Percentiles rank a stretch among this genome's conserved stretches.
These are phyloP conservation scores for Cryptocheilus praepositus DNA, from an alignment of 2,888 invertebrate genomes.

Conservation along the genomic window DNA sequence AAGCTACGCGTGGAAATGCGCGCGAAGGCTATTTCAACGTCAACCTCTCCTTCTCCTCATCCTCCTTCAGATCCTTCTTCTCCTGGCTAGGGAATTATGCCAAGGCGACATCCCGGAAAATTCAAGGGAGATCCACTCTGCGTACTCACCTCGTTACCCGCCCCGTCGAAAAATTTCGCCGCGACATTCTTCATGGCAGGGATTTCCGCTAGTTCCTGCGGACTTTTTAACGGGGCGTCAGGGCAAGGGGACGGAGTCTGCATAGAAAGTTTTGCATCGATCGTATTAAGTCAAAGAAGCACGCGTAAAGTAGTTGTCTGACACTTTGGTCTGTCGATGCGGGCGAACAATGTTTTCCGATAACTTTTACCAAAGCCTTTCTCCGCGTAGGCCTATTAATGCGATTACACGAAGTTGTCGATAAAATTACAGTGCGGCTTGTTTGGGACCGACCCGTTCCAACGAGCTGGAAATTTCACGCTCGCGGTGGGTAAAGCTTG, in stretches of 20 bases:
- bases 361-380: no score
- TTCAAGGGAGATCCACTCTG: conserved; percentile 29
- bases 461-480: no score
- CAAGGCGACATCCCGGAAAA: conserved; percentile 42
- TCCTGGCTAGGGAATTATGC: conserved; percentile 35
- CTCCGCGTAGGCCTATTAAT: no score
- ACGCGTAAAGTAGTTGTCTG: background rate
- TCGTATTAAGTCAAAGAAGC: conserved; percentile 6
- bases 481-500: no score
- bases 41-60: background rate
- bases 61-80: no score
- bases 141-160: conserved; percentile 23
- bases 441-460: no score
- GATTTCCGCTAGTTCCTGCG: background rate
- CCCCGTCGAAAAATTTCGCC: conserved; percentile 7
- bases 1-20: background rate
- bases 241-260: background rate
- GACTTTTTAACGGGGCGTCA: background rate
- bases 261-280: no score
- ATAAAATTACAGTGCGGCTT: no score
- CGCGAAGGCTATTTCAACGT: conserved; percentile 21
- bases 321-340: background rate
- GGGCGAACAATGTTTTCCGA: background rate
- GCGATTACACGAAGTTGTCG: no score
- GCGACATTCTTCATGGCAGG: background rate